Evolutionary conservation across 2,888 invertebrate genomes (phyloP), one percentile per base, ranked within the genome.

Genomic region (Luperina testacea): DNA sequence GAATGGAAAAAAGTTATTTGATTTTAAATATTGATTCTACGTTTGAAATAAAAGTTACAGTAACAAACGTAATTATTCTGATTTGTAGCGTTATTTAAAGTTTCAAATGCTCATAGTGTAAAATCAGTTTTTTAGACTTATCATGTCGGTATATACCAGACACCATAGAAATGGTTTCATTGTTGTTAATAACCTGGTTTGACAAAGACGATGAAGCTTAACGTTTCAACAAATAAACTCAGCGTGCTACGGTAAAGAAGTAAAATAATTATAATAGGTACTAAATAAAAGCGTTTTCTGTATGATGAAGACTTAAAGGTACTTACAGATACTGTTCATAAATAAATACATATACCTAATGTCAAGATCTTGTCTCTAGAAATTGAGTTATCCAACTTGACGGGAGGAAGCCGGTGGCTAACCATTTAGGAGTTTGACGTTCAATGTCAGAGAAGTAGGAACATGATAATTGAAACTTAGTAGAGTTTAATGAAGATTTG

Each of bases 391-490:
- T 70, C 72, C 59, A 38, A 75, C 48, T 88, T 72, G 79, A 59
- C 69, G 63, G 48, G 76, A 68, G 71, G 59, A 72, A 85, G 45
- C 38, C 75, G 45, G 70, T 77, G 88, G 82, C 82, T 82, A 85
- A 79, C 76, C 79, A 82, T 75, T 87, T 67, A 53, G 38, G 64
- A 85, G 77, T 86, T 85, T 77, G 82, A 75, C 75, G 69, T 77
- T 71, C 48, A 64, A 77, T 63, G 68, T 67, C 82, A 79, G 69
- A 83, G 80, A 78, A 80, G 27, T 78, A 64, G 57, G 82, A 88
- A 86, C 77, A 86, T 85, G 75, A 61, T 84, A 82, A 86, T 81
- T 86, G 78, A 72, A 81, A 77, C 80, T 85, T 86, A 65, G 73
- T 67, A 70, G 68, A 64, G 65, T 69, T 75, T 82, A 68, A 67